These are phyloP conservation scores for Bombycilla garrulus DNA, from an alignment of 2,113 vertebrate genomes.

Conservation along the genomic window DNA sequence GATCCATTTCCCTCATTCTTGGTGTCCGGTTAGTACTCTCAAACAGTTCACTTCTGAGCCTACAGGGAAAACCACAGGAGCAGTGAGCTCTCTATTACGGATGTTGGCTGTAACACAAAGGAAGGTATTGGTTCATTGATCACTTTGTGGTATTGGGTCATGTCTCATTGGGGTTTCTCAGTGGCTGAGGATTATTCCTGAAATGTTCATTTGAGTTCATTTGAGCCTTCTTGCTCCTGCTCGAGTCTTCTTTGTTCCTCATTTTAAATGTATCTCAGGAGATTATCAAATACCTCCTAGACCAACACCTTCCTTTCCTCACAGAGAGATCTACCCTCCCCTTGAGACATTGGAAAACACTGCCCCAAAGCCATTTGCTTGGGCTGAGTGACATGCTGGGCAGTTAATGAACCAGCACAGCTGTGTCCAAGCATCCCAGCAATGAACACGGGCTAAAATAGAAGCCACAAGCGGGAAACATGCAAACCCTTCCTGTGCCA, in stretches of 20 bases:
- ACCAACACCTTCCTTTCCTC: not conserved
- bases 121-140: not conserved
- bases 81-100: not conserved
- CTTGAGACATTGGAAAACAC: not conserved
- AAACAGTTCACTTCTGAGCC: not conserved
- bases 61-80: not conserved
- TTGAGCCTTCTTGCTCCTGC: not conserved
- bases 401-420: slow-evolving; percentile 71
- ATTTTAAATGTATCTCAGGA: not conserved
- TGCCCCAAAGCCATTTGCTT: slow-evolving; percentile 17
- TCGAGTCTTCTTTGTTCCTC: not conserved
- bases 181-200: not conserved
- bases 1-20: not conserved
- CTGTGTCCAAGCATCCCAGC: slow-evolving; percentile 70
- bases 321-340: not conserved
- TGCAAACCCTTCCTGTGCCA: slow-evolving; percentile 64
- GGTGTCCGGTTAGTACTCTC: not conserved
- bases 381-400: slow-evolving; percentile 45
- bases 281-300: not conserved
- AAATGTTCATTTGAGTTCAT: not conserved
- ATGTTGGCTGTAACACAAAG: not conserved
- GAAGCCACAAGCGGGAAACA: slow-evolving; percentile 62
- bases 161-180: not conserved
- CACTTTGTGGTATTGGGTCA: not conserved
- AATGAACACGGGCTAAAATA: slow-evolving; percentile 74